Conservation (phyloP, 1,140 invertebrate species). For the Drosophila punjabiensis region DNA sequence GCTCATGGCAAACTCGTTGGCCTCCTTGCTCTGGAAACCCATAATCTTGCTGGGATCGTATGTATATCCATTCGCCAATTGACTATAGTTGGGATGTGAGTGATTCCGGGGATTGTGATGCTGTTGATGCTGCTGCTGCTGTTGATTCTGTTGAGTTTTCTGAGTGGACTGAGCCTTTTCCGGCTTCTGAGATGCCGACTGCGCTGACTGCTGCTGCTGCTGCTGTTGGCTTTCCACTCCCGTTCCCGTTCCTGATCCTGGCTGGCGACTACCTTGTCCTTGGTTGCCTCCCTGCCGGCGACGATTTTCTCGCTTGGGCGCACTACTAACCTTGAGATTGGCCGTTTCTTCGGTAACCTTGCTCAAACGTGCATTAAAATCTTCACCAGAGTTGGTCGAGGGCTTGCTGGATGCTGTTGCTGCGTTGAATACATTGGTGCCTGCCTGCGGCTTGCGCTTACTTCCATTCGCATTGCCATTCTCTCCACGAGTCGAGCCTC, state of each 20-base stretch:
- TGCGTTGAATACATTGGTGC: constrained; percentile 4
- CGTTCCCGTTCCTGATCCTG: constrained; percentile 4
- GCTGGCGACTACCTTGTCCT: constrained; percentile 18
- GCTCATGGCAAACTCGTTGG: constrained; percentile 88
- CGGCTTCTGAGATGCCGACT: constrained; percentile 36
- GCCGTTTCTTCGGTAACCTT: constrained; percentile 69
- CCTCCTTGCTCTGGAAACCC: constrained; percentile 87
- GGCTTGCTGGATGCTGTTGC: constrained; percentile 6
- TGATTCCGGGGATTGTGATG: constrained; percentile 35
- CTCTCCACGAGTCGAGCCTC: constrained; percentile 36
- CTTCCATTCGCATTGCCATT: constrained; percentile 53
- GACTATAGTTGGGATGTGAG: constrained; percentile 63
- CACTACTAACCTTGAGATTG: constrained; percentile 57
- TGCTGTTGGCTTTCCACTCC: constrained; percentile 22
- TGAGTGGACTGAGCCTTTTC: constrained; percentile 42
- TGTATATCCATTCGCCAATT: constrained; percentile 84
- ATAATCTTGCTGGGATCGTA: constrained; percentile 87
- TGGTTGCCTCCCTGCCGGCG: constrained; percentile 34
- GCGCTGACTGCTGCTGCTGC: constrained; percentile 8
- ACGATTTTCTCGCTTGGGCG: constrained; percentile 56
- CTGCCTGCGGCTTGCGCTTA: constrained; percentile 50
- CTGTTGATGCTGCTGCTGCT: constrained; percentile 28
- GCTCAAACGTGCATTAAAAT: constrained; percentile 56
- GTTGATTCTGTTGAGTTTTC: constrained; percentile 42
- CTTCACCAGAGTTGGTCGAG: constrained; percentile 34